These are phyloP conservation scores for Chiridota heheva DNA, from an alignment of 35 echinoderm and acorn worm genomes.

Conservation along the genomic window DNA sequence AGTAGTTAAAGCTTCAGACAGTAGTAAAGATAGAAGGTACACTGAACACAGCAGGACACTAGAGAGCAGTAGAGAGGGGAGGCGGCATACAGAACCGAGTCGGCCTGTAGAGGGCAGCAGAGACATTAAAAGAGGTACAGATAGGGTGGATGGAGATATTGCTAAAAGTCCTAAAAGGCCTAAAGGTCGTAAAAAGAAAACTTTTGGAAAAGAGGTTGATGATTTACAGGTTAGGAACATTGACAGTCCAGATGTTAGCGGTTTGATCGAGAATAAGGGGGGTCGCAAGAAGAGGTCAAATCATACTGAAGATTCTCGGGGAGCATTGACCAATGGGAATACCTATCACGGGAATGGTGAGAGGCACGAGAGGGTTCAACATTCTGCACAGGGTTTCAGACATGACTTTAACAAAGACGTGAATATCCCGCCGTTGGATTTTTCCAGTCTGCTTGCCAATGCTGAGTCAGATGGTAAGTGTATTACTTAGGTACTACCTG, in stretches of 20 bases:
- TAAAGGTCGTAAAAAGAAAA: conserved; percentile 27
- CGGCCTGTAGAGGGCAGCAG: too few species aligned
- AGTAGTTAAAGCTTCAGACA: too few species aligned
- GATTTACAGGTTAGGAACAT: conserved; percentile 23
- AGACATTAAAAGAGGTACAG: too few species aligned
- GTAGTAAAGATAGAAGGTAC: too few species aligned
- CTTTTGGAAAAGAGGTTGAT: conserved; percentile 17
- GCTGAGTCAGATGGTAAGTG: conserved; percentile 74
- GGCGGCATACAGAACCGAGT: too few species aligned
- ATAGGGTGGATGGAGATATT: too few species aligned
- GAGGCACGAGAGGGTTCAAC: neutral
- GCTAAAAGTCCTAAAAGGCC: conserved; percentile 2
- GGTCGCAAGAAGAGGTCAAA: conserved; percentile 23
- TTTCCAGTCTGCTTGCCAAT: conserved; percentile 76
- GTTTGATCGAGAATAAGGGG: conserved; percentile 7
- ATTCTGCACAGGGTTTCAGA: neutral
- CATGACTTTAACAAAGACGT: conserved; percentile 9
- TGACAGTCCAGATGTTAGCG: conserved; percentile 23
- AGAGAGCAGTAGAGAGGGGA: too few species aligned
- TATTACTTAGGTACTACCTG: too few species aligned
- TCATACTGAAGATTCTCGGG: neutral
- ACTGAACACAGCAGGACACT: too few species aligned
- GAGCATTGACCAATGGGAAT: neutral
- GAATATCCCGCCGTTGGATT: conserved; percentile 67
- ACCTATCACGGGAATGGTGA: neutral